Evolutionary conservation across 2,797 vertebrate species (phyloP).

Genomic region (Sebastes kiyomatsui): DNA sequence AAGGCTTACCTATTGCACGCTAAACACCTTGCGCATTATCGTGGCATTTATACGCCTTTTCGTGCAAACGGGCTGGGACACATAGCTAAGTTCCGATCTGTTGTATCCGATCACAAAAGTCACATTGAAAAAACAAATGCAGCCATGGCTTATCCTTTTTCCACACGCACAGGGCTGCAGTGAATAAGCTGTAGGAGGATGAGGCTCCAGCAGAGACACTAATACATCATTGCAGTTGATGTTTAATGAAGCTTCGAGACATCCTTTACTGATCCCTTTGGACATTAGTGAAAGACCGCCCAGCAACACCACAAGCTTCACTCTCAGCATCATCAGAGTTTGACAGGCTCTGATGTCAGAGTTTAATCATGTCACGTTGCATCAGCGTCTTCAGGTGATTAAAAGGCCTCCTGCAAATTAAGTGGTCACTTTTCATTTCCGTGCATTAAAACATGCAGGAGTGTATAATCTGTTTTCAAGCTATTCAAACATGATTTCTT

Average conservation of each 20-base stretch:
- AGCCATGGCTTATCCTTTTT: constrained; percentile 17
- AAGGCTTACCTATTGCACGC: too few relatives aligned
- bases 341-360: constrained; percentile 24
- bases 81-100: background rate
- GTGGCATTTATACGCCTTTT: too few relatives aligned
- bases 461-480: constrained; percentile 14
- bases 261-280: constrained; percentile 46
- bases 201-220: constrained; percentile 2
- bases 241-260: constrained; percentile 44
- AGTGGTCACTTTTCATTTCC: constrained; percentile 34
- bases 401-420: constrained; percentile 28
- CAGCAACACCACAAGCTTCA: background rate
- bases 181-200: constrained; percentile 27
- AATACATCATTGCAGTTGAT: constrained; percentile 27
- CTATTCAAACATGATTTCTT: constrained; percentile 28
- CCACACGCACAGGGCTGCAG: background rate
- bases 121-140: background rate
- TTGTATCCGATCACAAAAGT: background rate
- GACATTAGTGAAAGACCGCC: constrained; percentile 9
- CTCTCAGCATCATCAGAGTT: constrained; percentile 22
- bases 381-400: constrained; percentile 46
- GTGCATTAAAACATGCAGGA: background rate
- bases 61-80: background rate
- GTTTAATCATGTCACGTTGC: constrained; percentile 30
- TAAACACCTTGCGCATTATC: too few relatives aligned